Percentiles rank a stretch among this genome's conserved stretches.
Conservation (phyloP, 2,113 vertebrate genomes). For the Otis tarda region DNA sequence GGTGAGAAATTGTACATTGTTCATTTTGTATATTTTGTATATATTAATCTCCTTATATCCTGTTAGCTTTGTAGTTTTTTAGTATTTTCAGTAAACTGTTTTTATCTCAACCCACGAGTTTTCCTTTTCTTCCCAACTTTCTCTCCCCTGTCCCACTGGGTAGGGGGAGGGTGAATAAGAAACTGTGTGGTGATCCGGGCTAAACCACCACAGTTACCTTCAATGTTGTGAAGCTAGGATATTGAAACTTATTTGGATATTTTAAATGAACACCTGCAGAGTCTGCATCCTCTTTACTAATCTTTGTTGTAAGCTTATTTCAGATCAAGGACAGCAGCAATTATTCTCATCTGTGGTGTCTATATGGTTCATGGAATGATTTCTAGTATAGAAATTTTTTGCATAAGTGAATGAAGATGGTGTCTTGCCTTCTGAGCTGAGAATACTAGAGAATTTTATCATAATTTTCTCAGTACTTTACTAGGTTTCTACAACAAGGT, state of each 20-base stretch:
- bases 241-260: neutral
- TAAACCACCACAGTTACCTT: too few species aligned
- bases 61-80: too few species aligned
- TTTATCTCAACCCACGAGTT: too few species aligned
- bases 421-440: neutral
- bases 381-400: neutral
- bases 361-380: neutral
- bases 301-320: neutral
- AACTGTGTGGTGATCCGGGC: too few species aligned
- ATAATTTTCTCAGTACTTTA: neutral
- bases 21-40: too few species aligned
- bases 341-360: neutral
- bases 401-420: neutral
- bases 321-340: neutral
- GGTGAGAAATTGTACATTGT: too few species aligned
- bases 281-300: neutral
- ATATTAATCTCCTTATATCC: too few species aligned
- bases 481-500: neutral
- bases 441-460: neutral
- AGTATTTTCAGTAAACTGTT: too few species aligned
- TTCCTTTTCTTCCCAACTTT: too few species aligned
- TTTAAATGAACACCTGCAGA: neutral
- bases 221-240: neutral
- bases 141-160: too few species aligned
- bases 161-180: too few species aligned